Evolutionary conservation across 53 echinoderm and acorn worm genomes (phyloP), one percentile per base, ranked within the genome.

Genomic region (Paracentrotus lividus): DNA sequence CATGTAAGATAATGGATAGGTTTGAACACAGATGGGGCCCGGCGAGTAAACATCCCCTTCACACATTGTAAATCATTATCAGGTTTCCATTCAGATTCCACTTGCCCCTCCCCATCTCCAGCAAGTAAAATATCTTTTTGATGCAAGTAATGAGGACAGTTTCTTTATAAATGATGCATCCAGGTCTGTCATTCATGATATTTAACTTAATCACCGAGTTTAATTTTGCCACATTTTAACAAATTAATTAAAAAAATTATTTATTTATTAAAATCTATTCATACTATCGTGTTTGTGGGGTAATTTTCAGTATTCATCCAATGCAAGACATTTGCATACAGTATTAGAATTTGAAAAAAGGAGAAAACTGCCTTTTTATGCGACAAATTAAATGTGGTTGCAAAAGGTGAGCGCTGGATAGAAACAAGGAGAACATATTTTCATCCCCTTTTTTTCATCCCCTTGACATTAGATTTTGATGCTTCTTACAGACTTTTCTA

Each of bases 1-100:
- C 40, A 72, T 72, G 81, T 81, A 47, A n/a, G 81, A 47, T 81
- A 81, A 81, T 81, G 81, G 81, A 45, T 49, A 2, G 26, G 44
- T 47, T 23, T 8, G 1, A n/a, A 47, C 5, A 42, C 81, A 81
- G 81, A 81, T 81, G 81, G 81, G 81, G 81, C 81, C 47, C 26
- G 47, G 47, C 47, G n/a, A n/a, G n/a, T n/a, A 72, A 40, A 72
- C 40, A 6, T 72, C 72, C 72, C 1, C 5, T 72, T 72, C 72
- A 20, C 72, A 72, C 40, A 40, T 36, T 72, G 72, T 20, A 40
- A 72, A 16, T 36, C 72, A 36, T 72, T 72, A 16, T 40, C 36
- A 40, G 64, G 20, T 38, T 57, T 72, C 40, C 40, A 16, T 32
- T 40, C 32, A 15, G n/a, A n/a, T 6, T 36, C 20, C 40, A 4